A percentile compares a stretch with the other conserved stretches of the same genome.
phyloP scores from a whole-genome alignment of 2,888 invertebrate genomes.

The Lysandra bellargus region DNA sequence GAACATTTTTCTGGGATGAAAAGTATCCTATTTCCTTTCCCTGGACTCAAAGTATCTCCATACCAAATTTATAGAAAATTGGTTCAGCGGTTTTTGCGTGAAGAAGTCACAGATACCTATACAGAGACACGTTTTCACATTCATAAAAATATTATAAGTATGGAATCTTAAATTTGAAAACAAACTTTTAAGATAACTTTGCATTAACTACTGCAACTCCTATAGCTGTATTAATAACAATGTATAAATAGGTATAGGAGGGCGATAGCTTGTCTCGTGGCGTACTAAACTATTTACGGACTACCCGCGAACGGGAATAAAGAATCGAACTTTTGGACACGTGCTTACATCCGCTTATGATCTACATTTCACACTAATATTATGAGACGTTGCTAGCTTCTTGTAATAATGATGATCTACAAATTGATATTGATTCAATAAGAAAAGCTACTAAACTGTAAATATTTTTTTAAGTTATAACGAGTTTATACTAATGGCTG shows the following conservation, averaged over 20 bases:
- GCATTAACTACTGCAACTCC: background rate
- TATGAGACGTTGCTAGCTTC: background rate
- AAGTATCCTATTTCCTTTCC: no score
- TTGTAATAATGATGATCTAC: background rate
- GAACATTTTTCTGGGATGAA: no score
- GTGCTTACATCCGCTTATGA: slow-evolving; percentile 2
- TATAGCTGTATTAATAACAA: slow-evolving; percentile 31
- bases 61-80: no score
- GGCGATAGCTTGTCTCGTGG: slow-evolving; percentile 71
- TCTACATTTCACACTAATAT: background rate
- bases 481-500: no score
- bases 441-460: no score
- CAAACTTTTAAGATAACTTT: background rate
- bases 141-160: no score
- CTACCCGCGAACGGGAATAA: slow-evolving; percentile 49
- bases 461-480: no score
- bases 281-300: slow-evolving; percentile 69
- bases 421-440: background rate
- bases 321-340: slow-evolving; percentile 33
- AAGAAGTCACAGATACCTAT: no score
- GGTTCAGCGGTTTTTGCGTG: no score
- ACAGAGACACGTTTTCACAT: no score
- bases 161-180: background rate
- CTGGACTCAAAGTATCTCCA: no score
- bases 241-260: slow-evolving; percentile 68